Base-by-base conservation (phyloP, 2,797 vertebrate species). In the Hypotaenidia okinawae region DNA sequence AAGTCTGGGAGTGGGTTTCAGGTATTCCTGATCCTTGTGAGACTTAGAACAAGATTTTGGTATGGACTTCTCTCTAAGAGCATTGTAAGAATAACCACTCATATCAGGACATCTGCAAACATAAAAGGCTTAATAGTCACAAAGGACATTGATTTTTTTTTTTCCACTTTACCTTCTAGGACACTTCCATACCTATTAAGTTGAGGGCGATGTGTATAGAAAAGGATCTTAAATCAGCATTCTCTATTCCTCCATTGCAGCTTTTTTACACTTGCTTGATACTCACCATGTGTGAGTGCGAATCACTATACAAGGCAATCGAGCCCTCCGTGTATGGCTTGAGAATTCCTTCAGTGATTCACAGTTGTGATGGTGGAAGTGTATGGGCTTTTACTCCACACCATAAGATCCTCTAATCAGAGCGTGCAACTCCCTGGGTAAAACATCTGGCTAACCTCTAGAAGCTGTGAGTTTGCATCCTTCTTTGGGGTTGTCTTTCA, bases 401-500 rank as follows among this genome's bases (percentile, higher is more conserved):
- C 61, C 33, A 80, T 72, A 67, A 81, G 87, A 89, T 77, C n/a
- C 64, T 91, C 70, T 92, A 80, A 92, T 87, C 81, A 49, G 70
- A 32, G 59, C 10, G 17, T 84, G 45, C 72, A 90, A 47, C 82
- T 94, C 66, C 49, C 69, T 86, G 58, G 63, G 64, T 87, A 33
- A 92, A 78, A 52, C 85, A 54, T 55, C 61, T 88, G 33, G 28
- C 35, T 35, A 72, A 82, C 70, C 57, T 95, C 74, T 45, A 77
- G 73, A 84, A 78, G 70, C 77, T 95, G 76, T 66, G 89, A 94
- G 88, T 93, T 95, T 81, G 59, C 45, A 74, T 78, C 51, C 84
- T 89, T 87, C 63, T 87, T 67, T 59, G 37, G 32, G 30, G 35
- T 33, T 82, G 78, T 81, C 66, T 85, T 96, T 92, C 66, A 82